A percentile compares a stretch with the other conserved stretches of the same genome.
Evolutionary conservation across 2,113 vertebrate genomes (phyloP).

Genomic region (Pionites leucogaster): DNA sequence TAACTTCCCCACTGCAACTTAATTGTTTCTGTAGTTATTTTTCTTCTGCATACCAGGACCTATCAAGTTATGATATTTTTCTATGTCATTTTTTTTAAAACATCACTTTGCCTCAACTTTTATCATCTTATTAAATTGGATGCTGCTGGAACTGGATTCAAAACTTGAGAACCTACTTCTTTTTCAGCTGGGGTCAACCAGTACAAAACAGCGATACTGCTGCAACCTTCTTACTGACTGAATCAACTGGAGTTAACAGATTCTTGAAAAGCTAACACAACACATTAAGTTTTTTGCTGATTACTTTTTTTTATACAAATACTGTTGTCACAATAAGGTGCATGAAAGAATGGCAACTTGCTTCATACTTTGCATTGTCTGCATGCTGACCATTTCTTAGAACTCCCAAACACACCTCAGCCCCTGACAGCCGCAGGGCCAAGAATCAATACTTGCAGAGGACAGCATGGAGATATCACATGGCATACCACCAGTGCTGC

Average conservation of each 20-base stretch:
- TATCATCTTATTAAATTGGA: not conserved
- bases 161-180: not conserved
- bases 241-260: not conserved
- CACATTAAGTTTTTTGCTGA: not conserved
- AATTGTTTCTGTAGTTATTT: slow-evolving; percentile 10
- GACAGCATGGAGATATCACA: not conserved
- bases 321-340: not conserved
- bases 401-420: not conserved
- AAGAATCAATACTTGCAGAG: not conserved
- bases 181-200: not conserved
- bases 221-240: not conserved
- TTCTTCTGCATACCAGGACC: not conserved
- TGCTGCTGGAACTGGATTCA: not conserved
- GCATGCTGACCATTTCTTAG: not conserved
- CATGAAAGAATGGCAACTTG: not conserved
- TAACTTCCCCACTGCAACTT: not conserved
- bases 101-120: not conserved
- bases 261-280: not conserved
- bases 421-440: not conserved
- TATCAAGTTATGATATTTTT: not conserved
- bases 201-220: not conserved
- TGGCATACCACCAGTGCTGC: not conserved
- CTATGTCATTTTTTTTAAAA: not conserved
- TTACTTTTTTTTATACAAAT: not conserved
- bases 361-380: not conserved